These are phyloP conservation scores for Creontiades dilutus DNA, from an alignment of 2,888 invertebrate species.

Conservation along the genomic window DNA sequence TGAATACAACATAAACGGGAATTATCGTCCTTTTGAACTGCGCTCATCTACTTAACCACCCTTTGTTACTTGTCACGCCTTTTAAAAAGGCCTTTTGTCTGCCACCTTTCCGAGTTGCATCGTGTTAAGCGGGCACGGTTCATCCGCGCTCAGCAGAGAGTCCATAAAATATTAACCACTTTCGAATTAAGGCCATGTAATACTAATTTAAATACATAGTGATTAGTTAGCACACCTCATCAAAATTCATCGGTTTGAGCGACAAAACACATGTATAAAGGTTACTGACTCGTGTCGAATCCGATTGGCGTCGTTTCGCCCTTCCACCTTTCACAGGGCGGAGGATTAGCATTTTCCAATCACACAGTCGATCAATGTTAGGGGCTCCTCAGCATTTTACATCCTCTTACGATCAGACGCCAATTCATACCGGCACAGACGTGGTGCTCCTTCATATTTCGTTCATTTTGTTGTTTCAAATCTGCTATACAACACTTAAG, in stretches of 20 bases:
- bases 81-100: background rate
- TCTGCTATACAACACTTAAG: no score
- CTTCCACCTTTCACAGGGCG: conserved; percentile 51
- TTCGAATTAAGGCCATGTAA: conserved; percentile 45
- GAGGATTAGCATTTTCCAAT: conserved; percentile 61
- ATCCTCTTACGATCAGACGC: conserved; percentile 48
- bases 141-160: background rate
- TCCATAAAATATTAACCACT: conserved; percentile 39
- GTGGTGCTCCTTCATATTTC: no score
- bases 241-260: conserved; percentile 40
- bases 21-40: background rate
- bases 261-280: background rate
- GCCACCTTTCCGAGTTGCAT: background rate
- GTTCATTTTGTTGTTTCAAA: no score
- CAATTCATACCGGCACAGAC: background rate
- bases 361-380: conserved; percentile 56
- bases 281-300: conserved; percentile 47
- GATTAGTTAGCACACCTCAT: conserved; percentile 50
- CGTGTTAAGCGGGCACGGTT: background rate
- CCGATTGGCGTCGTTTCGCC: conserved; percentile 54
- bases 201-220: conserved; percentile 59
- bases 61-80: background rate
- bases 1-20: no score
- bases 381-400: conserved; percentile 60
- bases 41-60: background rate